A percentile compares a stretch with the other conserved stretches of the same genome.
Conservation (phyloP, 2,797 vertebrate species). For the Chelmon rostratus region DNA sequence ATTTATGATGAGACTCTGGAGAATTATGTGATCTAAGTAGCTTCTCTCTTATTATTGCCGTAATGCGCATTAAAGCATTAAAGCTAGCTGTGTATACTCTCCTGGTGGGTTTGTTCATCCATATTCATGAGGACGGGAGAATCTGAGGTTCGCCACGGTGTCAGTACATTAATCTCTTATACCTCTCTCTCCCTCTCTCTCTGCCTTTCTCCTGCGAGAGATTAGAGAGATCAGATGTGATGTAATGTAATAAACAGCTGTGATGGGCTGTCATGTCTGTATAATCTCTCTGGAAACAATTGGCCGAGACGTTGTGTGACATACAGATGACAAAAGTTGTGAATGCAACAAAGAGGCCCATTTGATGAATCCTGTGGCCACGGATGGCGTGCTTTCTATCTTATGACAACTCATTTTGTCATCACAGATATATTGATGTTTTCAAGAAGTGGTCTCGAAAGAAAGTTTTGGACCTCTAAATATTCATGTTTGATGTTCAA, state of each 20-base stretch:
- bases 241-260: slow-evolving; percentile 72
- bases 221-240: slow-evolving; percentile 70
- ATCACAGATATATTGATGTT: not conserved
- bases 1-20: slow-evolving; percentile 79
- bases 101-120: slow-evolving; percentile 74
- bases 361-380: slow-evolving; percentile 23
- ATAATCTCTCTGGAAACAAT: slow-evolving; percentile 65
- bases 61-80: slow-evolving; percentile 82
- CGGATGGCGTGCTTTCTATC: not conserved
- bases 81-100: slow-evolving; percentile 70
- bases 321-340: slow-evolving; percentile 29
- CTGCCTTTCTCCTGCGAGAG: slow-evolving; percentile 58
- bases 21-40: slow-evolving; percentile 80
- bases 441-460: not conserved
- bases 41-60: slow-evolving; percentile 75
- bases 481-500: slow-evolving; percentile 20
- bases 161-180: slow-evolving; percentile 77
- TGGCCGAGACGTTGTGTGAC: slow-evolving; percentile 37
- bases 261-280: slow-evolving; percentile 69
- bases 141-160: slow-evolving; percentile 63
- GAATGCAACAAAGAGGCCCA: slow-evolving; percentile 27
- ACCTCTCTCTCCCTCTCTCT: slow-evolving; percentile 43
- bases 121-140: slow-evolving; percentile 80
- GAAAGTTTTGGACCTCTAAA: slow-evolving; percentile 4
- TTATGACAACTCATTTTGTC: slow-evolving; percentile 18